A percentile compares a stretch with the other conserved stretches of the same genome.
phyloP scores from a whole-genome alignment of 2,888 invertebrate genomes.

The Agrypnus murinus region DNA sequence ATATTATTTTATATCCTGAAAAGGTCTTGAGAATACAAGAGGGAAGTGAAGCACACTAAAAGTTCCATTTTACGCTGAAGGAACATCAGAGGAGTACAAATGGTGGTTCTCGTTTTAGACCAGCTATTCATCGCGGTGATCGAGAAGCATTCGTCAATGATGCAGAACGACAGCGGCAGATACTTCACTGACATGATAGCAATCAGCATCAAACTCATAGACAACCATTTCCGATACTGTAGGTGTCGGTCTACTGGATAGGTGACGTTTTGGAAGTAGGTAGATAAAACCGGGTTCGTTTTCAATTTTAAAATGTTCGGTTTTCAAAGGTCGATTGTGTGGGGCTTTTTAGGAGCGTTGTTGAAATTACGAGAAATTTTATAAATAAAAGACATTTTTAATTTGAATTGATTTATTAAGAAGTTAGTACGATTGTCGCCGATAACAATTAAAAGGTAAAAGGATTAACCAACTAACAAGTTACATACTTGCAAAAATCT shows the following conservation, averaged over 20 bases:
- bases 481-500: too few relatives aligned
- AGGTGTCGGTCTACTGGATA: conserved; percentile 6
- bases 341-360: too few relatives aligned
- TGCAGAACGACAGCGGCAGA: conserved; percentile 15
- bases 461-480: too few relatives aligned
- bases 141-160: conserved; percentile 10
- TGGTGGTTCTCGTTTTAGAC: conserved; percentile 12
- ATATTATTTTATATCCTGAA: too few relatives aligned
- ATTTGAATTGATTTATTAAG: too few relatives aligned
- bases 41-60: not conserved
- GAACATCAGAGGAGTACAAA: too few relatives aligned
- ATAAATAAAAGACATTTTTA: too few relatives aligned
- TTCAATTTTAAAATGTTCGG: not conserved
- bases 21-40: too few relatives aligned
- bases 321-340: too few relatives aligned
- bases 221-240: conserved; percentile 19
- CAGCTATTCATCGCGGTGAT: conserved; percentile 10
- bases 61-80: not conserved
- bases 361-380: too few relatives aligned
- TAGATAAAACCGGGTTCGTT: not conserved
- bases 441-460: too few relatives aligned
- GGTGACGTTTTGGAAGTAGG: conserved; percentile 3
- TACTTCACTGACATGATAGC: conserved; percentile 27
- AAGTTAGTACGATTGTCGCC: too few relatives aligned
- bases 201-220: conserved; percentile 22